Conservation (phyloP, 2,888 invertebrate genomes). For the Ferrisia virgata region DNA sequence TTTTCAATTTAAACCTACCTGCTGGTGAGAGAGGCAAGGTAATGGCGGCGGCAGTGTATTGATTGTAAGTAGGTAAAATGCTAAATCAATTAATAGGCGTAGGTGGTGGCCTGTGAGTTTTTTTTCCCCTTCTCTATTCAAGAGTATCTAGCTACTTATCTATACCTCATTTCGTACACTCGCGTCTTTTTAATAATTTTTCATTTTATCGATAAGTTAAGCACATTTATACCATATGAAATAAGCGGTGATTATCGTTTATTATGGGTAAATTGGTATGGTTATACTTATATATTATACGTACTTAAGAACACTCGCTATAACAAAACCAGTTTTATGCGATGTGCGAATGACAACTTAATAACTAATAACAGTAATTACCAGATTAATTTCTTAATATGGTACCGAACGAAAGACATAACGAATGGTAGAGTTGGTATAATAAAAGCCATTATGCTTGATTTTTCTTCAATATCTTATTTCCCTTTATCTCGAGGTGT, state of each 20-base stretch:
- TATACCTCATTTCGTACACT: neutral
- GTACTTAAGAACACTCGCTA: neutral
- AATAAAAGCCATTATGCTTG: neutral
- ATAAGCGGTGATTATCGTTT: neutral
- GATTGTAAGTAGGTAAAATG: neutral
- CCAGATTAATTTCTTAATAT: slow-evolving; percentile 8
- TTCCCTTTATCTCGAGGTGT: neutral
- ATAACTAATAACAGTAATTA: neutral
- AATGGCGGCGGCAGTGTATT: neutral
- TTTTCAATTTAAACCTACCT: neutral
- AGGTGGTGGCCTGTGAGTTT: neutral
- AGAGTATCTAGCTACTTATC: too few species aligned
- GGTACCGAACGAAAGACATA: neutral
- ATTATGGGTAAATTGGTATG: neutral
- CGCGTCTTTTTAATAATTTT: neutral
- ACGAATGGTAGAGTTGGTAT: neutral
- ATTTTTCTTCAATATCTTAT: neutral
- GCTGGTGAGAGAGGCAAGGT: neutral
- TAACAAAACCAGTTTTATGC: neutral
- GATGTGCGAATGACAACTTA: slow-evolving; percentile 9
- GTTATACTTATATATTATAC: neutral
- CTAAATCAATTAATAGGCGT: neutral
- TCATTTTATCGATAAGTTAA: neutral
- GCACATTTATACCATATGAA: neutral
- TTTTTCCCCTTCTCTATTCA: too few species aligned